Base-by-base conservation (phyloP, 2,113 vertebrate species). In the Noturus placidus region DNA sequence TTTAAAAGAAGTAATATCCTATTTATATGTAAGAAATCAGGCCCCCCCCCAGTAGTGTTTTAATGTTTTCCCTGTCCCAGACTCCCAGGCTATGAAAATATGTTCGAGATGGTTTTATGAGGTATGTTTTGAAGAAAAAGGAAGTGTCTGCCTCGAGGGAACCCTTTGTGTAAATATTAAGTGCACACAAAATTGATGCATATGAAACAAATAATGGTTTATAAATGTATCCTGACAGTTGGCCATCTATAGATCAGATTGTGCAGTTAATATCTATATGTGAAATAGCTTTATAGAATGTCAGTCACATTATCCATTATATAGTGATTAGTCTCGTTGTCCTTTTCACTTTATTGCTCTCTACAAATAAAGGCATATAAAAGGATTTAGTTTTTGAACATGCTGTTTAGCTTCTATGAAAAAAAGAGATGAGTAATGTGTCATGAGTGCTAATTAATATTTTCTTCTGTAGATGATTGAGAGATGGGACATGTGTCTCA, bases 391-490 rank as follows among this genome's bases (percentile, higher is more conserved):
- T 94, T 94, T 91, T 92, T 92, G 90, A 92, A 92, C 90, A 90
- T 90, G 92, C 92, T 91, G 92, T 93, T 94, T 93, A 92, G 91
- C 92, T 91, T 82, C 91, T 88, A 84, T 89, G 89, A 91, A 93
- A 89, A 90, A 90, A 88, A 82, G 91, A 90, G 92, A 94, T 92
- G 93, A 88, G 93, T 93, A 91, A 92, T 92, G 93, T 88, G 93
- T 93, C 93, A 84, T 72, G 92, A 91, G 91, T 93, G 85, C 92
- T 93, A 93, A 95, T 94, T 94, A 95, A 94, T 93, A 93, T 94
- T 94, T 92, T 91, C 67, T 92, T 91, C 92, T 90, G 92, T 90
- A 89, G 92, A 93, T 93, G 93, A 90, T 91, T 90, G 92, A 92
- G 89, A 92, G 90, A 94, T 94, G 94, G 79, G 91, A 93, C 19